Evolutionary conservation across 2,888 invertebrate genomes (phyloP).

Genomic region (Apantesis nais): DNA sequence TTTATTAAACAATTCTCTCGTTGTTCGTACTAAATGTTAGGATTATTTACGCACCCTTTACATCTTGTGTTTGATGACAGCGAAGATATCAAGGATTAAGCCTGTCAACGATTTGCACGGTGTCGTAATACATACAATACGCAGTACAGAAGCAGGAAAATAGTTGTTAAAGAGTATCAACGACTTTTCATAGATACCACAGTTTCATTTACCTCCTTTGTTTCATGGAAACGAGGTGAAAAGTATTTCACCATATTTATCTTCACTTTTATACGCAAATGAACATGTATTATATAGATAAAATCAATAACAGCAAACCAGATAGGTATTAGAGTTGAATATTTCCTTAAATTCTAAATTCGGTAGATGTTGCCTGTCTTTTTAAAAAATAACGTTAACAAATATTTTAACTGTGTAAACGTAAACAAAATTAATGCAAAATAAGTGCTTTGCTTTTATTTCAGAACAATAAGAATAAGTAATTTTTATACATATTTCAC

Average conservation of each 20-base stretch:
- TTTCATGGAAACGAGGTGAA: conserved; percentile 11
- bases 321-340: background rate
- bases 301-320: background rate
- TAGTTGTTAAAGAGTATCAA: conserved; percentile 33
- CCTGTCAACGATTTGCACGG: conserved; percentile 54
- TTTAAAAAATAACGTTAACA: background rate
- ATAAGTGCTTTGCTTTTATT: no score
- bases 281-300: background rate
- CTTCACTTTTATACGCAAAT: conserved; percentile 3
- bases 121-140: conserved; percentile 55
- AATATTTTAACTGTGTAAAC: background rate
- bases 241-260: background rate
- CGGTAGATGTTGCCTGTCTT: background rate
- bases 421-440: no score
- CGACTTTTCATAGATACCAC: conserved; percentile 12
- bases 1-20: conserved; percentile 70
- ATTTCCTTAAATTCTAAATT: background rate
- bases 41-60: conserved; percentile 54
- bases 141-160: conserved; percentile 37
- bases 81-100: conserved; percentile 56
- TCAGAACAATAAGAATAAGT: no score
- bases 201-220: conserved; percentile 15
- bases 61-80: conserved; percentile 52
- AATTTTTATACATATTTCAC: no score
- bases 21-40: conserved; percentile 51